These are phyloP conservation scores for Promerops cafer DNA, from an alignment of 2,113 vertebrate species.

Conservation along the genomic window DNA sequence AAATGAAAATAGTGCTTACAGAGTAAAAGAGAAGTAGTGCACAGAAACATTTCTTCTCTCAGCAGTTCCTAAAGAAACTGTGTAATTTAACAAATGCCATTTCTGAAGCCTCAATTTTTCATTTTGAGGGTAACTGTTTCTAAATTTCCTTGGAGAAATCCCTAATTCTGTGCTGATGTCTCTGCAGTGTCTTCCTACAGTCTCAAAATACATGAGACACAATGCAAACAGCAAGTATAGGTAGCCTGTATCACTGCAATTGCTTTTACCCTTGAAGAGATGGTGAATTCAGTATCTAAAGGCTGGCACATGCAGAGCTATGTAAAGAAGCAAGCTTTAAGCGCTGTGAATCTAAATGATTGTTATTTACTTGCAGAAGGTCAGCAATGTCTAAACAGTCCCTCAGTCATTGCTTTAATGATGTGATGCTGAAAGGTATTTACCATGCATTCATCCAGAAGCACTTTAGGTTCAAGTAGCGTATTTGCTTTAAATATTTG, in stretches of 20 bases:
- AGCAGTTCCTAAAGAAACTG: background rate
- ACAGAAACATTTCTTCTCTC: background rate
- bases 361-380: background rate
- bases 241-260: background rate
- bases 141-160: background rate
- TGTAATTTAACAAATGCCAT: background rate
- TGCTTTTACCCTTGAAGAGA: background rate
- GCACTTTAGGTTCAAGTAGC: slow-evolving; percentile 81
- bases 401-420: background rate
- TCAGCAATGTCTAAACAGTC: background rate
- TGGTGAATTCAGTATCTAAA: background rate
- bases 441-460: slow-evolving; percentile 92
- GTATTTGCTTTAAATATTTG: slow-evolving; percentile 84
- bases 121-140: background rate
- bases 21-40: background rate
- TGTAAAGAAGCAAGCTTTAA: background rate
- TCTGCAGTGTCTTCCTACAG: background rate
- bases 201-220: background rate
- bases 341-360: background rate
- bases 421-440: background rate
- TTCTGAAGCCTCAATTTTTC: background rate
- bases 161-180: background rate
- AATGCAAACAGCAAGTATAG: background rate
- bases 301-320: background rate
- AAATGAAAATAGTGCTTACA: background rate